Percentiles rank a stretch among this genome's conserved stretches.
Evolutionary conservation across 2,113 vertebrate species (phyloP).

Genomic region (Mirounga angustirostris): DNA sequence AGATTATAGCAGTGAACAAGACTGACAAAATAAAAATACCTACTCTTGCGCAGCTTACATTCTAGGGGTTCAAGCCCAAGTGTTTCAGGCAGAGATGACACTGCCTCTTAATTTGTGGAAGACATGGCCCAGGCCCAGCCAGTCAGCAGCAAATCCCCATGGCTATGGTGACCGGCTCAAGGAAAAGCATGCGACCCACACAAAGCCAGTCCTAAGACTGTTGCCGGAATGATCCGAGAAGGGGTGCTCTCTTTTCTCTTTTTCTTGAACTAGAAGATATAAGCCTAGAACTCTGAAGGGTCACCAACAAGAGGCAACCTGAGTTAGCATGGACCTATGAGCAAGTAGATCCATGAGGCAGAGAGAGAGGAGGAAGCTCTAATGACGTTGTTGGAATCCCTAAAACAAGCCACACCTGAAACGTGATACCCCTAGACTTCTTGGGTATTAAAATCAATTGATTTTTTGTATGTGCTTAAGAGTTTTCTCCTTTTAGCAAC

Average conservation of each 20-base stretch:
- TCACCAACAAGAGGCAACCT: neutral
- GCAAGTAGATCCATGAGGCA: neutral
- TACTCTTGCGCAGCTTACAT: neutral
- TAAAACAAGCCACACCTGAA: neutral
- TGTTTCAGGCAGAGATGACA: neutral
- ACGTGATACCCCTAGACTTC: neutral
- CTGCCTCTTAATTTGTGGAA: neutral
- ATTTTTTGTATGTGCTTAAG: neutral
- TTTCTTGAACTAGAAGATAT: neutral
- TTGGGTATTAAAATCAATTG: neutral
- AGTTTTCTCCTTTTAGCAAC: slow-evolving; percentile 10
- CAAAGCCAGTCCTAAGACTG: neutral
- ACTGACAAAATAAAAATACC: neutral
- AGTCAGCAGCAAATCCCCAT: neutral
- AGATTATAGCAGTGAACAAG: neutral
- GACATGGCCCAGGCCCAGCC: neutral
- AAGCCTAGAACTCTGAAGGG: neutral
- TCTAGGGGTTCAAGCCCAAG: neutral
- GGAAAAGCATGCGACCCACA: neutral
- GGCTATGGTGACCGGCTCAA: neutral
- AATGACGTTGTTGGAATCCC: neutral
- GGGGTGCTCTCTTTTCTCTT: neutral
- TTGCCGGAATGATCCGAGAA: neutral
- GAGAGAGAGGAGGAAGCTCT: neutral
- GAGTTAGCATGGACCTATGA: neutral